Evolutionary conservation across 2,888 invertebrate species (phyloP).

Genomic region (Sycophila texana): DNA sequence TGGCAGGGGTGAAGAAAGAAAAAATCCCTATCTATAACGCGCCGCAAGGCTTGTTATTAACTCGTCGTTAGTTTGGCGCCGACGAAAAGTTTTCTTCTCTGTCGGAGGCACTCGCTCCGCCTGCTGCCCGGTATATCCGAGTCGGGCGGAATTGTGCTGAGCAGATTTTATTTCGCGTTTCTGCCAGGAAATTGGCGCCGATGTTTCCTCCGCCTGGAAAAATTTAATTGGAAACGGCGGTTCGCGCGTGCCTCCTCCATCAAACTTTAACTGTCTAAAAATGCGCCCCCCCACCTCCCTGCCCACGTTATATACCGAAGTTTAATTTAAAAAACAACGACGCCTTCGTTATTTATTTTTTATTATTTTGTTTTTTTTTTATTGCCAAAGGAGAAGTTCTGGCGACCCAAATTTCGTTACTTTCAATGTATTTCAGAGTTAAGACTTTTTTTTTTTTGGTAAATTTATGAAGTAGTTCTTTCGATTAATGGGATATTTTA

Average conservation of each 20-base stretch:
- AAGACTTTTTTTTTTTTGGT: no score
- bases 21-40: background rate
- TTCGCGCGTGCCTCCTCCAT: background rate
- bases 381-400: no score
- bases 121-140: background rate
- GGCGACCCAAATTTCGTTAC: no score
- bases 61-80: constrained; percentile 36
- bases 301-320: no score
- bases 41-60: constrained; percentile 37
- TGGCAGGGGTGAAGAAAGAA: no score
- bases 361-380: no score
- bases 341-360: no score
- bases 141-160: background rate
- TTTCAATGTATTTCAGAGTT: no score
- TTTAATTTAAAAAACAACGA: no score
- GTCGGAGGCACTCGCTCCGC: constrained; percentile 7
- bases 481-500: no score
- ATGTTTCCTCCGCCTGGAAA: constrained; percentile 57
- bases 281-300: background rate
- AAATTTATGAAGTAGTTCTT: no score
- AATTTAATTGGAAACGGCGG: constrained; percentile 60
- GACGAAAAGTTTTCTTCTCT: constrained; percentile 38
- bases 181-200: constrained; percentile 56
- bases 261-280: constrained; percentile 29
- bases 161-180: constrained; percentile 58